Evolutionary conservation across 2,113 vertebrate genomes (phyloP).

Genomic region (Trematomus loennbergii): DNA sequence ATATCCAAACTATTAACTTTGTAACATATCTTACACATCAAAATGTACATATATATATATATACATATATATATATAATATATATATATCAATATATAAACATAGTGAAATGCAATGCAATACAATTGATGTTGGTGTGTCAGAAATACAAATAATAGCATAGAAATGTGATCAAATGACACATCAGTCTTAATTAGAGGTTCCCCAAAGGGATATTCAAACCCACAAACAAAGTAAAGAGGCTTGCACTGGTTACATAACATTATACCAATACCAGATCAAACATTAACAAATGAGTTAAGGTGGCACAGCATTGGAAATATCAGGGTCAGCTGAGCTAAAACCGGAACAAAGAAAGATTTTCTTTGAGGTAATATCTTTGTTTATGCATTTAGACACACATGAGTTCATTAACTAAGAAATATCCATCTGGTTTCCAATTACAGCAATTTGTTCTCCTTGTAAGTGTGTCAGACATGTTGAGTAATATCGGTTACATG

Average conservation of each 20-base stretch:
- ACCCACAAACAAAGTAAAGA: constrained; percentile 8
- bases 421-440: constrained; percentile 50
- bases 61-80: too few relatives aligned
- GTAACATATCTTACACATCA: not conserved
- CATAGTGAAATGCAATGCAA: constrained; percentile 13
- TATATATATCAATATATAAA: constrained; percentile 5
- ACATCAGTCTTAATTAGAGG: constrained; percentile 36
- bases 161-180: constrained; percentile 22
- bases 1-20: too few relatives aligned
- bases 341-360: too few relatives aligned
- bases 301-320: not conserved
- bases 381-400: constrained; percentile 17
- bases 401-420: not conserved
- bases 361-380: constrained; percentile 5
- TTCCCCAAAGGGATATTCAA: constrained; percentile 3
- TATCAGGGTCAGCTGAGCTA: not conserved
- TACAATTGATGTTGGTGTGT: constrained; percentile 4
- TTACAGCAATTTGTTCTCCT: constrained; percentile 54
- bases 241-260: constrained; percentile 15
- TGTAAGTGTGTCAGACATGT: constrained; percentile 46
- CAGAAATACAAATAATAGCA: not conserved
- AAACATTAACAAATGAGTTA: constrained; percentile 23
- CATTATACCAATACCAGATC: constrained; percentile 5
- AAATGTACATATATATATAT: not conserved
- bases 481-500: constrained; percentile 47